Evolutionary conservation across 2,113 vertebrate genomes (phyloP).

Genomic region (Emydocephalus ijimae): DNA sequence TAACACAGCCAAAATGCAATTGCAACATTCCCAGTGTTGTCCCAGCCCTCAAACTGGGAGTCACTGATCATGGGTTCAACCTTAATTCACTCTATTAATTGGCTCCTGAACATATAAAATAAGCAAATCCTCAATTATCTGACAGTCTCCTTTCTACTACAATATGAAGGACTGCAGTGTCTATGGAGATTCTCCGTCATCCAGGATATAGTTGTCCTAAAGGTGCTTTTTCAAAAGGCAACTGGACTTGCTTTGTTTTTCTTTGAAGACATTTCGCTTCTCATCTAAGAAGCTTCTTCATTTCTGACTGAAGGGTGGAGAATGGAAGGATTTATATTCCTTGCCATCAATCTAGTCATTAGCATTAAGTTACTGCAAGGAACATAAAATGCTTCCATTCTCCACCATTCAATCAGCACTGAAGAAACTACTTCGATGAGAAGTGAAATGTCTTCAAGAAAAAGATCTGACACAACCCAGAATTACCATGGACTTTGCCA

Average conservation of each 20-base stretch:
- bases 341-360: neutral
- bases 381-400: neutral
- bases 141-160: neutral
- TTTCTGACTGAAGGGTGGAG: neutral
- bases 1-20: neutral
- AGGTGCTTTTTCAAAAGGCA: no score
- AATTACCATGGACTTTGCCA: no score
- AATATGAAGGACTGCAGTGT: rapidly evolving
- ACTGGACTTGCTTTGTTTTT: neutral
- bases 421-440: neutral
- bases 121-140: neutral
- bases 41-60: neutral
- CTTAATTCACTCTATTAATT: neutral
- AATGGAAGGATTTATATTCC: neutral
- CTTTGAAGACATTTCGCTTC: neutral
- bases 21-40: neutral
- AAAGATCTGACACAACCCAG: neutral
- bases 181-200: neutral
- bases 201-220: no score
- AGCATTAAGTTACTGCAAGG: neutral
- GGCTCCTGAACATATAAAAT: neutral
- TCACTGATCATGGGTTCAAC: neutral
- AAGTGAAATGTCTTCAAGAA: neutral
- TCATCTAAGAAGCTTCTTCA: neutral
- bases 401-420: neutral